Evolutionary conservation across 2,888 invertebrate genomes (phyloP).

Genomic region (Pseudolycoriella hygida): DNA sequence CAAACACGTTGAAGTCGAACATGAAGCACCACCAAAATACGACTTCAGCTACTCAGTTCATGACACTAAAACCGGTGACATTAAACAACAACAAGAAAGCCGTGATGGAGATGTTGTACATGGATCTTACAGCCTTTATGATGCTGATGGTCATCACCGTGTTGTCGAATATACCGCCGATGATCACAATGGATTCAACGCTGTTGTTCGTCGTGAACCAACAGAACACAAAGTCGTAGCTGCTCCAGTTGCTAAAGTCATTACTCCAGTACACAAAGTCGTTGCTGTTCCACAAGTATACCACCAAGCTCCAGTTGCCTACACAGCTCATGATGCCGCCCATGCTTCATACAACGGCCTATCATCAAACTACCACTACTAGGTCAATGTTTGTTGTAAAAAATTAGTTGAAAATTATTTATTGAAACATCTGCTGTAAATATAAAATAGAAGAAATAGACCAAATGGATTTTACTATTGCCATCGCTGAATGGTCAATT

Average conservation of each 20-base stretch:
- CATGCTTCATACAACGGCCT: not conserved
- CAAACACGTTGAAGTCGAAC: not conserved
- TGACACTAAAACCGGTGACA: constrained; percentile 25
- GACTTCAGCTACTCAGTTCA: constrained; percentile 21
- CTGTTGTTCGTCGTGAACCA: constrained; percentile 26
- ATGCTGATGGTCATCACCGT: constrained; percentile 26
- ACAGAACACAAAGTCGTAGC: constrained; percentile 13
- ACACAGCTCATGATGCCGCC: not conserved
- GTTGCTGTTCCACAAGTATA: not conserved
- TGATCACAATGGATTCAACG: constrained; percentile 27
- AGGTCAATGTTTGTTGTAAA: not conserved
- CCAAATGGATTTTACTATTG: too few species aligned
- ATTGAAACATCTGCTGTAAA: too few species aligned
- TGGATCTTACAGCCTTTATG: constrained; percentile 25
- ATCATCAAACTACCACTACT: not conserved
- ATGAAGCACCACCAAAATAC: constrained; percentile 20
- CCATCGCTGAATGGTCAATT: too few species aligned
- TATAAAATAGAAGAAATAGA: too few species aligned
- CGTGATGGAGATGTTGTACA: constrained; percentile 26
- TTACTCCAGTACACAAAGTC: constrained; percentile 5
- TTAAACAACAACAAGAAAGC: constrained; percentile 25
- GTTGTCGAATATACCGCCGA: constrained; percentile 28
- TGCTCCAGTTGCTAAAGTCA: constrained; percentile 11
- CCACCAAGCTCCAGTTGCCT: not conserved
- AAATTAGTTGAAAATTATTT: too few species aligned